Conservation (phyloP, 2,888 invertebrate genomes). For the Tupiocoris notatus region DNA sequence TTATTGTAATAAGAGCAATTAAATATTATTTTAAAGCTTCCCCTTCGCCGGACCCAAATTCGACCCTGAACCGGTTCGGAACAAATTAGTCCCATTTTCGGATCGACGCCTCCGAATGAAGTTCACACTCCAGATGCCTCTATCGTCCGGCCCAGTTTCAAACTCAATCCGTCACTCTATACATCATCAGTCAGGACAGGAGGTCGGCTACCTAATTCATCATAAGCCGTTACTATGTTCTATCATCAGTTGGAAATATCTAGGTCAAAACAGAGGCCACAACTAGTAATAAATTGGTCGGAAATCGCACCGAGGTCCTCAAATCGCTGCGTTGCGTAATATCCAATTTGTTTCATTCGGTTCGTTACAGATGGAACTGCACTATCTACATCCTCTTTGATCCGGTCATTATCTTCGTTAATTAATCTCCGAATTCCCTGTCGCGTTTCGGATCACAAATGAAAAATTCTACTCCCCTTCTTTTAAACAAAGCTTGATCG, state of each 20-base stretch:
- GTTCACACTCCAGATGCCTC: not conserved
- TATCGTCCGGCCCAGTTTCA: not conserved
- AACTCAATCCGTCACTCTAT: not conserved
- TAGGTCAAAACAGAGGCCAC: not conserved
- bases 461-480: no score
- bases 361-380: not conserved
- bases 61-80: no score
- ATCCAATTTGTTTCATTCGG: not conserved
- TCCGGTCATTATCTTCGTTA: not conserved
- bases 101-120: not conserved
- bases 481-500: no score
- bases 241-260: not conserved
- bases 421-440: no score
- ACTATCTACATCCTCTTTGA: not conserved
- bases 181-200: not conserved
- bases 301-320: no score
- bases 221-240: no score
- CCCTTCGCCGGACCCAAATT: no score
- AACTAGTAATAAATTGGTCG: not conserved
- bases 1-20: no score
- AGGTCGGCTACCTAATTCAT: not conserved
- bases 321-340: not conserved
- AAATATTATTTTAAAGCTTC: no score
- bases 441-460: no score
- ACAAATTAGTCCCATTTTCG: no score